These are phyloP conservation scores for Octodonta nipae DNA, from an alignment of 2,888 invertebrate genomes.

Conservation along the genomic window DNA sequence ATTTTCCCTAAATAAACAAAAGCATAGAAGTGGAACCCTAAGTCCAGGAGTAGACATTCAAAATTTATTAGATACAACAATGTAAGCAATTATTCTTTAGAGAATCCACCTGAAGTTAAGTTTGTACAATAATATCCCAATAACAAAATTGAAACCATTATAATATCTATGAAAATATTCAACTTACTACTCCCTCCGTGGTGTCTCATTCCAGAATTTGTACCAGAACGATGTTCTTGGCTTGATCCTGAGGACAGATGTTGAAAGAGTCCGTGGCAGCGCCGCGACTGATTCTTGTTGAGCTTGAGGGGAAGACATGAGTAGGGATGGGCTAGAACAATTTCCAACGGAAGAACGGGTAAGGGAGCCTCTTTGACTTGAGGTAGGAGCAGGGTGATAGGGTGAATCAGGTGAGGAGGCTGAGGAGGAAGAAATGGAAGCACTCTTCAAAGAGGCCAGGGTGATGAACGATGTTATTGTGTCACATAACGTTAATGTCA, in stretches of 20 bases:
- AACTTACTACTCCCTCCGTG: slow-evolving; percentile 57
- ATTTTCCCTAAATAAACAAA: no score
- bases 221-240: slow-evolving; percentile 73
- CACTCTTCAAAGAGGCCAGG: not conserved
- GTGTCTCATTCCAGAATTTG: slow-evolving; percentile 65
- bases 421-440: not conserved
- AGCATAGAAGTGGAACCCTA: no score
- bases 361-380: slow-evolving; percentile 29
- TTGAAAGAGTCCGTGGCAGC: slow-evolving; percentile 40
- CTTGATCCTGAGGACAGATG: slow-evolving; percentile 65
- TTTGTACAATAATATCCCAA: no score
- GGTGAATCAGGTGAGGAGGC: not conserved
- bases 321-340: slow-evolving; percentile 45
- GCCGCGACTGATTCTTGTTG: slow-evolving; percentile 15
- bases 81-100: no score
- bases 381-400: slow-evolving; percentile 4
- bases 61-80: no score
- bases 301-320: slow-evolving; percentile 38
- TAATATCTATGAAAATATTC: no score
- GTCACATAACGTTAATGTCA: no score
- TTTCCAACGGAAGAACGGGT: slow-evolving; percentile 32
- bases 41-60: no score
- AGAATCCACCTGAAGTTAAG: no score
- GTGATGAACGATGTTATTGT: no score
- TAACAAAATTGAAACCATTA: no score